Evolutionary conservation across 2,888 invertebrate species (phyloP).

Genomic region (Hydroisotoma schaefferi): DNA sequence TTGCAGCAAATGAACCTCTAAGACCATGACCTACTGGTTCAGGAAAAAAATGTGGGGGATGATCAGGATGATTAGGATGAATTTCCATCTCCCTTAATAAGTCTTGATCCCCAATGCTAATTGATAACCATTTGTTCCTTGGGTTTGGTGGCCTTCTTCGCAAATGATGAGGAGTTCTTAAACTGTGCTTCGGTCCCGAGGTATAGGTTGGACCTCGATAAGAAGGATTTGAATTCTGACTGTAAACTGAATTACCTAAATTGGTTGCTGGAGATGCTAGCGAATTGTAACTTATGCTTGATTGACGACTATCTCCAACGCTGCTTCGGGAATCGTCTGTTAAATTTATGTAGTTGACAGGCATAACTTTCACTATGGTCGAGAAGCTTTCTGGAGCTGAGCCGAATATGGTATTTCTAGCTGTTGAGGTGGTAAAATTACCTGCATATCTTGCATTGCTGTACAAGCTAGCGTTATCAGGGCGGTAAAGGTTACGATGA

Average conservation of each 20-base stretch:
- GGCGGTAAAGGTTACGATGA: constrained; percentile 20
- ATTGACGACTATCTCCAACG: not conserved
- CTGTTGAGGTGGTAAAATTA: not conserved
- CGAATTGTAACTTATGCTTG: not conserved
- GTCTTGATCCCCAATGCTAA: constrained; percentile 1
- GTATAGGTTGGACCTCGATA: not conserved
- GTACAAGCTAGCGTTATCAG: constrained; percentile 1
- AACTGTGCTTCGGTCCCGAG: too few species aligned
- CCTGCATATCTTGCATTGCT: not conserved
- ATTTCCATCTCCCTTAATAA: not conserved
- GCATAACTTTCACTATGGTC: constrained; percentile 30
- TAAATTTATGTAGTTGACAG: constrained; percentile 18
- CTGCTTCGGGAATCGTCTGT: constrained; percentile 1
- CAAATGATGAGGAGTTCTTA: not conserved
- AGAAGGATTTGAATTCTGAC: not conserved
- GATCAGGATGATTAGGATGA: not conserved
- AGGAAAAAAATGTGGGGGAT: constrained; percentile 3
- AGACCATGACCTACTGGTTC: not conserved
- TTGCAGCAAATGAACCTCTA: not conserved
- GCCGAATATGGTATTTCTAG: not conserved
- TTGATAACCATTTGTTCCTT: not conserved
- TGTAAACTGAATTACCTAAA: not conserved
- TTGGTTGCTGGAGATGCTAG: not conserved
- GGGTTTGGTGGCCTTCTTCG: not conserved
- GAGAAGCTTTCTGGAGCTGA: constrained; percentile 18